A percentile compares a stretch with the other conserved stretches of the same genome.
These are phyloP conservation scores for Seira sanloemensis DNA, from an alignment of 2,888 invertebrate genomes.

Conservation along the genomic window DNA sequence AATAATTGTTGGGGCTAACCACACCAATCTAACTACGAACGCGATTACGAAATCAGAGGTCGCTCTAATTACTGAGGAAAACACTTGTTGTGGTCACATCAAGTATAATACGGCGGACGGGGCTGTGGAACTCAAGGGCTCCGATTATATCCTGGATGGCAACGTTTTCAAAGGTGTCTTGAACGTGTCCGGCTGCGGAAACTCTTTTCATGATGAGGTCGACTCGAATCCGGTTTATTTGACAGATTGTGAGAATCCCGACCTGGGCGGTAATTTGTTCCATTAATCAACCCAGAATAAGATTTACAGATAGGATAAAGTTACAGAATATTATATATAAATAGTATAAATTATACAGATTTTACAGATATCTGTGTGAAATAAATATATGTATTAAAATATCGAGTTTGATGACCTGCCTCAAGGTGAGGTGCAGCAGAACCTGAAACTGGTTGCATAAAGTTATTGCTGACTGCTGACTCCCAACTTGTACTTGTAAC, in stretches of 20 bases:
- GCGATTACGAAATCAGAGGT: neutral
- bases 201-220: constrained; percentile 2
- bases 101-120: constrained; percentile 1
- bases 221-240: neutral
- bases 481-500: no score
- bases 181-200: neutral
- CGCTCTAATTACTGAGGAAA: neutral
- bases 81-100: neutral
- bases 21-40: neutral
- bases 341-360: no score
- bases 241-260: neutral
- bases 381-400: no score
- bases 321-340: neutral
- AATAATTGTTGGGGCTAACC: neutral
- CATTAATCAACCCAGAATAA: neutral
- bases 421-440: no score
- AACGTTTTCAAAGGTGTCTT: constrained; percentile 21
- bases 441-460: no score
- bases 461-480: no score
- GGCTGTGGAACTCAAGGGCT: constrained; percentile 20
- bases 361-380: no score
- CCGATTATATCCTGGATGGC: neutral
- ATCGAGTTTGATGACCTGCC: no score
- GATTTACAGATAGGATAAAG: neutral
- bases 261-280: neutral